Percentiles rank a stretch among this genome's conserved stretches.
These are phyloP conservation scores for Anoplolepis gracilipes DNA, from an alignment of 1,140 invertebrate species.

Conservation along the genomic window DNA sequence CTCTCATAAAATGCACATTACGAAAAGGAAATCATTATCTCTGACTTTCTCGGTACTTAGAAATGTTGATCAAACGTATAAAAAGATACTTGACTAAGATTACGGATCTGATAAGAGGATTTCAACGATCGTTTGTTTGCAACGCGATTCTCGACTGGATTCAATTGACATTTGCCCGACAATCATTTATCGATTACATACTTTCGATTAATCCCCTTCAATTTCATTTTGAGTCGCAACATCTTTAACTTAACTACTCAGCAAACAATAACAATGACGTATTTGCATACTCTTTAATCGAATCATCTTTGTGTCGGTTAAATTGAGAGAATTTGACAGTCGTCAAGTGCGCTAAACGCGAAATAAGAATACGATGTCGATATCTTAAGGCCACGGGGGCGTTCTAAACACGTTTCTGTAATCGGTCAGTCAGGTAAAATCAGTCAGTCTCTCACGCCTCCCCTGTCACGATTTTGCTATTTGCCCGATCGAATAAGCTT, in stretches of 20 bases:
- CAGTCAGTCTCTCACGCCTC: constrained; percentile 78
- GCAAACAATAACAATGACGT: background rate
- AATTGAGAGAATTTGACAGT: constrained; percentile 12
- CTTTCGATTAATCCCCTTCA: constrained; percentile 8
- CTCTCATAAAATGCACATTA: background rate
- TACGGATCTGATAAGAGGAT: constrained; percentile 13
- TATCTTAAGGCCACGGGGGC: constrained; percentile 66
- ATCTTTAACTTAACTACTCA: constrained; percentile 13
- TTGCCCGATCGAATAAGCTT: constrained; percentile 49
- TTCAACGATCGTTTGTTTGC: background rate
- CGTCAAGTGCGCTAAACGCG: constrained; percentile 34
- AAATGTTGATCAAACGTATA: background rate
- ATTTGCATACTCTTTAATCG: constrained; percentile 26
- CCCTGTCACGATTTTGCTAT: constrained; percentile 64
- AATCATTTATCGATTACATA: constrained; percentile 31
- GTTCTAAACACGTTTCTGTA: constrained; percentile 55
- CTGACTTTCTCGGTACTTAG: too few relatives aligned
- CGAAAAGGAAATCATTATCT: background rate
- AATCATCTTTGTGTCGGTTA: constrained; percentile 2
- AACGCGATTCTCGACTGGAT: background rate
- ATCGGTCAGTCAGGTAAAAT: constrained; percentile 77
- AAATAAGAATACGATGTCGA: constrained; percentile 32
- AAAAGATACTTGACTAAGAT: background rate
- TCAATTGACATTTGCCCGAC: constrained; percentile 34
- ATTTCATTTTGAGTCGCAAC: background rate